Evolutionary conservation across 2,888 invertebrate species (phyloP).

Genomic region (Aplocera efformata): DNA sequence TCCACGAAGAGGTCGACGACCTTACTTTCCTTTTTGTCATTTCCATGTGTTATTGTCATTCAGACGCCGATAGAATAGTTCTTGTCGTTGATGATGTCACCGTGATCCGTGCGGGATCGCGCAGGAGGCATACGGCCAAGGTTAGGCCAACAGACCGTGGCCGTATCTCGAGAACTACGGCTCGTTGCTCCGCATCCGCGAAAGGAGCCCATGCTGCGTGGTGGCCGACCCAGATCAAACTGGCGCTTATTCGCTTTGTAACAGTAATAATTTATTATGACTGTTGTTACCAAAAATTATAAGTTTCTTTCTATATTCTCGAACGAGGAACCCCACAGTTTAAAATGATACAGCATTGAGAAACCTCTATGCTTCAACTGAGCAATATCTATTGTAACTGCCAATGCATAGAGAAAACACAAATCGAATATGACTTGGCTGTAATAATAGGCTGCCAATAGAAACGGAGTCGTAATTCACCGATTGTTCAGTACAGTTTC

Average conservation of each 20-base stretch:
- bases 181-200: conserved; percentile 62
- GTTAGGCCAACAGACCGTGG: conserved; percentile 71
- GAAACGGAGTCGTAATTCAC: conserved; percentile 48
- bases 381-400: neutral
- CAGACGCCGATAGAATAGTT: conserved; percentile 38
- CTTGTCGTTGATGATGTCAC: conserved; percentile 66
- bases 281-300: conserved; percentile 41
- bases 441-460: conserved; percentile 46
- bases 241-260: conserved; percentile 54
- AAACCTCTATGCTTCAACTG: no score
- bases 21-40: conserved; percentile 72
- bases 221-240: conserved; percentile 62
- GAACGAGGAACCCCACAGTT: no score
- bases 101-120: conserved; percentile 53
- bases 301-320: no score
- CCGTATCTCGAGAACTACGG: conserved; percentile 59
- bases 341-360: no score
- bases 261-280: conserved; percentile 45
- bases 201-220: conserved; percentile 54
- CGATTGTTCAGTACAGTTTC: conserved; percentile 54
- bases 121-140: conserved; percentile 67
- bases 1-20: conserved; percentile 58
- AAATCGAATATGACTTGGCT: conserved; percentile 39
- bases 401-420: conserved; percentile 23
- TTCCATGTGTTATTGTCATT: conserved; percentile 40